phyloP scores from a whole-genome alignment of 2,797 vertebrate genomes.

The Poecilia picta region DNA sequence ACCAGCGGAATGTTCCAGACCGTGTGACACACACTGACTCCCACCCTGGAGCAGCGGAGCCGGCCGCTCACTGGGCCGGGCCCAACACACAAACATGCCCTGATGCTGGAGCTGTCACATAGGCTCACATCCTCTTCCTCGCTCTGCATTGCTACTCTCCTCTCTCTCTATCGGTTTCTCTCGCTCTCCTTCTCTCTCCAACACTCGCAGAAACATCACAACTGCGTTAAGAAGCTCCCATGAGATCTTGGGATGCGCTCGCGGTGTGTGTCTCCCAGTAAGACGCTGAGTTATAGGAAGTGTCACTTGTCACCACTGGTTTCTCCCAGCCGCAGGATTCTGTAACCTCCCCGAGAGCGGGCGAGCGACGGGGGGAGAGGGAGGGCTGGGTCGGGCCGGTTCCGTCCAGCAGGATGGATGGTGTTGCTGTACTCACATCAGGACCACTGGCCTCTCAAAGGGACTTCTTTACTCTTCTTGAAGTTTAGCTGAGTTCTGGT shows the following conservation, averaged over 20 bases:
- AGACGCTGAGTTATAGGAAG: slow-evolving; percentile 68
- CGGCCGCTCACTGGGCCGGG: slow-evolving; percentile 61
- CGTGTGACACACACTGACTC: slow-evolving; percentile 61
- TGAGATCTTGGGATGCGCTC: slow-evolving; percentile 8
- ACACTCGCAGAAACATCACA: slow-evolving; percentile 38
- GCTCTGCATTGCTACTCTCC: slow-evolving; percentile 25
- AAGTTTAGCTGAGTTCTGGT: not conserved
- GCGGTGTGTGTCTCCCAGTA: slow-evolving; percentile 40
- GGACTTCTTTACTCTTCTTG: not conserved
- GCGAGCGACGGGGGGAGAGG: not conserved
- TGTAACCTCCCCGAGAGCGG: slow-evolving; percentile 54
- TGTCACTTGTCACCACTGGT: slow-evolving; percentile 73
- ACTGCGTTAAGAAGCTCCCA: slow-evolving; percentile 20
- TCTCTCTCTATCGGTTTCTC: not conserved
- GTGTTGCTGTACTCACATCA: not conserved
- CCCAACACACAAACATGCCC: slow-evolving; percentile 43
- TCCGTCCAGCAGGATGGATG: not conserved
- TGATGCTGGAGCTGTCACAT: slow-evolving; percentile 69
- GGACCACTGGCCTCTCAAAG: not conserved
- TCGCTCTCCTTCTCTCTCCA: not conserved
- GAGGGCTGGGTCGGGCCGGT: not conserved
- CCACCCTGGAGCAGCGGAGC: slow-evolving; percentile 70
- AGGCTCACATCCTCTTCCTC: slow-evolving; percentile 60
- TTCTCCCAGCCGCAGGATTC: slow-evolving; percentile 48
- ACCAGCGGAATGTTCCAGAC: slow-evolving; percentile 65